Evolutionary conservation across 2,113 vertebrate genomes (phyloP).

Genomic region (Puma concolor): DNA sequence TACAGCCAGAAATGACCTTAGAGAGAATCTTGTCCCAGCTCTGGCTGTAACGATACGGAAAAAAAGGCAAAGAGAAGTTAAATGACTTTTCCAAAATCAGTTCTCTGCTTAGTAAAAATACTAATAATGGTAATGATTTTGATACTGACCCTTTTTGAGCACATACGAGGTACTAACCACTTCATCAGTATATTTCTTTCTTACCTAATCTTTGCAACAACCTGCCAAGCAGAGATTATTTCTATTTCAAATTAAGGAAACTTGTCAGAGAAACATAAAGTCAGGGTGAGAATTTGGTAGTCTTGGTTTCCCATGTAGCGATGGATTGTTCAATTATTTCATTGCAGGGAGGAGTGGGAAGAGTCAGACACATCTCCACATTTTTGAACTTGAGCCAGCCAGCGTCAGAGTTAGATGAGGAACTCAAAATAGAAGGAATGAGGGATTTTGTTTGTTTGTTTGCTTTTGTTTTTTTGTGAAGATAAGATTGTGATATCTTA

Average conservation of each 20-base stretch:
- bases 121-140: background rate
- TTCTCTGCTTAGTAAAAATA: background rate
- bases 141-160: background rate
- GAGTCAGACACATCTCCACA: background rate
- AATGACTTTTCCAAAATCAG: background rate
- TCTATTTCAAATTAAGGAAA: background rate
- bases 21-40: background rate
- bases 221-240: background rate
- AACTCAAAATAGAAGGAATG: background rate
- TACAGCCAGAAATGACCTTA: background rate
- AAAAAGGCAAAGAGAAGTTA: background rate
- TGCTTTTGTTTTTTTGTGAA: conserved; percentile 14
- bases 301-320: background rate
- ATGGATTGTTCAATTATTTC: no score
- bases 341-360: background rate
- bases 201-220: background rate
- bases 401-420: background rate
- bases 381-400: background rate
- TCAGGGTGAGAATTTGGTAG: background rate
- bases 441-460: no score
- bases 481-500: conserved; percentile 51
- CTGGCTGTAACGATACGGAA: background rate
- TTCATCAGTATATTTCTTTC: background rate
- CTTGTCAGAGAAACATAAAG: background rate
- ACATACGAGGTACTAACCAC: background rate